Conservation (phyloP, 2,797 vertebrate species). For the Rhabdophis nuchalis region DNA sequence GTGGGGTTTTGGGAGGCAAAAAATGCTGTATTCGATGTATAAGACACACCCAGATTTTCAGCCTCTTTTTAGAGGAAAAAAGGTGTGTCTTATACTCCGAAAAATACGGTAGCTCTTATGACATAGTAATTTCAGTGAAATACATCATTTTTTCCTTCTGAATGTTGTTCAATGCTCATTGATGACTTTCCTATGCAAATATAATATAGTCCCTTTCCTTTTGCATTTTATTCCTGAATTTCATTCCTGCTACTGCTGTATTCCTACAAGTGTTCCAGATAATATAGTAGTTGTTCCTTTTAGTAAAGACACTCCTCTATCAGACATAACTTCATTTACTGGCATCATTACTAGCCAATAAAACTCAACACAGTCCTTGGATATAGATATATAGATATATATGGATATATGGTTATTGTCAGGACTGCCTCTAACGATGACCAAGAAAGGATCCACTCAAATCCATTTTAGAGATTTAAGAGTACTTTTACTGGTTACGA, state of each 20-base stretch:
- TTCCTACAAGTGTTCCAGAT: not conserved
- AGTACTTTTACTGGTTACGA: too few species aligned
- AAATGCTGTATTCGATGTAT: too few species aligned
- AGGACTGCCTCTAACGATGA: too few species aligned
- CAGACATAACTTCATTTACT: not conserved
- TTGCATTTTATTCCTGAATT: not conserved
- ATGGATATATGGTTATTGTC: too few species aligned
- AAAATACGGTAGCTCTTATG: too few species aligned
- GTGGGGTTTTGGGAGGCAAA: too few species aligned
- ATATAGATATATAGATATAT: not conserved
- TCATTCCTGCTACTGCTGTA: not conserved
- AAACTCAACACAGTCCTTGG: not conserved
- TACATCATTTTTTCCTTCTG: not conserved
- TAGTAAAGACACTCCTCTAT: not conserved
- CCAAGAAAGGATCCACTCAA: too few species aligned
- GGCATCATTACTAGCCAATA: not conserved
- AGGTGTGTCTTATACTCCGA: too few species aligned
- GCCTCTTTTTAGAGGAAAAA: too few species aligned
- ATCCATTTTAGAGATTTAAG: too few species aligned
- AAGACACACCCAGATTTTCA: too few species aligned
- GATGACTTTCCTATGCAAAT: not conserved
- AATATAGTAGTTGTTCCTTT: not conserved
- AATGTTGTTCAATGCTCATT: not conserved
- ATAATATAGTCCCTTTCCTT: not conserved
- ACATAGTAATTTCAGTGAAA: not conserved